Evolutionary conservation across 2,797 vertebrate genomes (phyloP), one percentile per base, ranked within the genome.

Genomic region (Oreonectes daqikongensis): DNA sequence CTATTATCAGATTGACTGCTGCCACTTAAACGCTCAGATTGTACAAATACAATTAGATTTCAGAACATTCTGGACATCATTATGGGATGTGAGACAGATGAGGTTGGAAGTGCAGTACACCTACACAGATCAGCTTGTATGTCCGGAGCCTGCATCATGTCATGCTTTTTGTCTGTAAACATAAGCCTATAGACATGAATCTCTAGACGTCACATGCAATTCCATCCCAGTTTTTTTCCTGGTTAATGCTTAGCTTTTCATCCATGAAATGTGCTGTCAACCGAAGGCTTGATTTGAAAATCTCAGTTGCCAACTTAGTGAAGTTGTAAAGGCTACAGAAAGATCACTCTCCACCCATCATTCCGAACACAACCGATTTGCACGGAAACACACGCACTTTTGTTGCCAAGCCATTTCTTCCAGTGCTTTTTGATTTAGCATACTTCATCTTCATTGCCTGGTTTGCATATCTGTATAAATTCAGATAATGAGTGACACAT

Each of bases 1-100:
- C 24, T 40, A 59, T 40, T 68, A 60, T 68, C 40, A 68, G 74
- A 76, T 59, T 68, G 32, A n/a, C 53, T 59, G 42, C 26, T 67
- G 64, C 26, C 35, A 32, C 38, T 68, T 48, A n/a, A 42, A 38
- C 26, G 26, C 38, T 65, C 2, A 15, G 7, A 55, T 22, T 75
- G 48, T 42, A 28, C 15, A 75, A 63, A 30, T 60, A 48, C 65
- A 68, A 68, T 69, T 48, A 59, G 52, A 75, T 59, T 57, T 18
- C 5, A 22, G 22, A 4, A 24, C 35, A 66, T 66, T 44, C 57
- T 46, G 70, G 55, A 70, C 57, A 63, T 61, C 75, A 70, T 77
- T 70, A 77, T 38, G 15, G 55, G 60, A 55, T 30, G 52, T 22
- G 72, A 67, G 72, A 57, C 24, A 57, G 63, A 38, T 44, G 52